phyloP scores from a whole-genome alignment of 2,113 vertebrate genomes.

The Acanthochromis polyacanthus region DNA sequence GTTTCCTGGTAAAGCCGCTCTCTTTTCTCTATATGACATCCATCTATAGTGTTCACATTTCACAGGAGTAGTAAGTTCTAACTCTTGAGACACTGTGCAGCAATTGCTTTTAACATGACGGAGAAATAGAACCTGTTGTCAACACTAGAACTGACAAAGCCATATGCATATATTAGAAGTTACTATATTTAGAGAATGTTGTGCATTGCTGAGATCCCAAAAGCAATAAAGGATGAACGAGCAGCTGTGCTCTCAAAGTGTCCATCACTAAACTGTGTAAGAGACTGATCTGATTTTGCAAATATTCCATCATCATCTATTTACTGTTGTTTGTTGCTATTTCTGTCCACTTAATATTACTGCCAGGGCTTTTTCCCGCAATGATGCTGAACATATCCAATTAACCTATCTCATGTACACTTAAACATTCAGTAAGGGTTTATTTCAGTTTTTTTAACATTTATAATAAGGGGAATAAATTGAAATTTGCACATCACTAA shows the following conservation, averaged over 20 bases:
- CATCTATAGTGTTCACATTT: slow-evolving; percentile 33
- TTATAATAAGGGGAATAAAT: background rate
- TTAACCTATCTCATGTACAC: slow-evolving; percentile 22
- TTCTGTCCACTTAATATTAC: background rate
- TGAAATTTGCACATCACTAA: background rate
- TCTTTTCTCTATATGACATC: slow-evolving; percentile 21
- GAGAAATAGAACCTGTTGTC: slow-evolving; percentile 65
- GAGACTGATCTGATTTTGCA: slow-evolving; percentile 6
- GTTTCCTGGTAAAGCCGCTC: slow-evolving; percentile 32
- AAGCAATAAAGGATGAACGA: slow-evolving; percentile 50
- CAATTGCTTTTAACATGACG: slow-evolving; percentile 50
- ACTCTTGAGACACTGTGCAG: slow-evolving; percentile 25
- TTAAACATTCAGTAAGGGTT: background rate
- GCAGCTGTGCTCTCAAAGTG: slow-evolving; percentile 33
- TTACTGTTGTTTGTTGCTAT: slow-evolving; percentile 24
- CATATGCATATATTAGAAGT: slow-evolving; percentile 59
- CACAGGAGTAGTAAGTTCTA: slow-evolving; percentile 25
- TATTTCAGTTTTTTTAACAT: too few relatives aligned
- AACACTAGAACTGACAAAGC: slow-evolving; percentile 57
- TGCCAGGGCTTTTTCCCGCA: background rate
- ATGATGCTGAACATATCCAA: background rate
- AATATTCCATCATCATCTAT: slow-evolving; percentile 19
- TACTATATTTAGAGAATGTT: slow-evolving; percentile 80
- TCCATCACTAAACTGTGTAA: slow-evolving; percentile 38
- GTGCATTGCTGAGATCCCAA: slow-evolving; percentile 62